phyloP scores from a whole-genome alignment of 2,797 vertebrate species.

The Nyctibius grandis region DNA sequence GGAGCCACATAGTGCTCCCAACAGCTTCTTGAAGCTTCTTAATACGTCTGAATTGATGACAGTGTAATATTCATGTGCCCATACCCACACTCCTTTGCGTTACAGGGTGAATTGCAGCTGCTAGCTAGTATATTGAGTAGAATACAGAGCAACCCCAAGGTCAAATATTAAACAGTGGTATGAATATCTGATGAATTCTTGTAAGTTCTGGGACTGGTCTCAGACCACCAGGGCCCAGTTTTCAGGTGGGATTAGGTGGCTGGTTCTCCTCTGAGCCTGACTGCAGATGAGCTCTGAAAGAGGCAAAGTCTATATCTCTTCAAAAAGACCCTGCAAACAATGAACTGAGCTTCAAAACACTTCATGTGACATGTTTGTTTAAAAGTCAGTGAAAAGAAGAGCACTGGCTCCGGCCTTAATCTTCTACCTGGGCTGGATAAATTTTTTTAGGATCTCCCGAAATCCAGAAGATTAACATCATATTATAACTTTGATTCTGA shows the following conservation, averaged over 20 bases:
- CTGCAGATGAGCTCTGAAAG: background rate
- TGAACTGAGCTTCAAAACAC: background rate
- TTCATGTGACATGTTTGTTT: background rate
- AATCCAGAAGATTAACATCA: background rate
- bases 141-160: background rate
- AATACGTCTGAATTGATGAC: background rate
- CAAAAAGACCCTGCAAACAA: background rate
- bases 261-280: background rate
- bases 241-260: background rate
- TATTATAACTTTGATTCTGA: background rate
- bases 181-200: background rate
- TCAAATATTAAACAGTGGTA: background rate
- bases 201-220: background rate
- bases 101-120: background rate
- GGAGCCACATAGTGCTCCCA: background rate
- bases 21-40: background rate
- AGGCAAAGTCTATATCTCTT: background rate
- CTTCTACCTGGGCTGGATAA: background rate
- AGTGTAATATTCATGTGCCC: background rate
- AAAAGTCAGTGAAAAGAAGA: background rate
- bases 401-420: background rate
- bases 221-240: background rate
- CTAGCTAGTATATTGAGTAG: background rate
- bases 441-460: background rate
- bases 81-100: background rate